Percentiles rank a stretch among this genome's conserved stretches.
phyloP scores from a whole-genome alignment of 2,888 invertebrate genomes.

The Allolobophora icterica region DNA sequence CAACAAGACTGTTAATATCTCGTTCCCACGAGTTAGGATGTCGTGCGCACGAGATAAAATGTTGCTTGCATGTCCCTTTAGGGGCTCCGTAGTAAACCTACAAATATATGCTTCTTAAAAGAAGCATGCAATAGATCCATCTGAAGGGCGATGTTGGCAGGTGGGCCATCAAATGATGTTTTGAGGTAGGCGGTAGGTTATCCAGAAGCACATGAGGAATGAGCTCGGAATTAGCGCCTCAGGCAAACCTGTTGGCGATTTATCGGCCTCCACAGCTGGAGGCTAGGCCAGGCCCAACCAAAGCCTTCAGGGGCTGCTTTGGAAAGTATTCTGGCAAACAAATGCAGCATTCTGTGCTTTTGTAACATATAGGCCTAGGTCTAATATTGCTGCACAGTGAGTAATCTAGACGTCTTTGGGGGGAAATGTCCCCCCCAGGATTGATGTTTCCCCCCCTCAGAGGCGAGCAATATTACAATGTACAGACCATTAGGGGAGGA shows the following conservation, averaged over 20 bases:
- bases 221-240: slow-evolving; percentile 1
- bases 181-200: neutral
- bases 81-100: neutral
- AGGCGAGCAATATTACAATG: no score
- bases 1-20: no score
- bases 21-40: no score
- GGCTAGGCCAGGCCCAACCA: neutral
- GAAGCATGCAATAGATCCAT: neutral
- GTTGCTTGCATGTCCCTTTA: no score
- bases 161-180: neutral
- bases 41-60: no score
- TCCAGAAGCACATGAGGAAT: neutral
- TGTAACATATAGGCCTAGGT: neutral
- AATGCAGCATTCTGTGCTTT: neutral
- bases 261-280: neutral
- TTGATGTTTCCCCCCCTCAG: no score
- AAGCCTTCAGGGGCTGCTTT: neutral
- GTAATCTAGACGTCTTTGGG: no score
- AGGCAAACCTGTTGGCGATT: neutral
- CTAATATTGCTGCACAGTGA: no score
- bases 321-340: neutral
- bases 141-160: neutral
- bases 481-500: no score
- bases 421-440: no score
- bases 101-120: neutral